Evolutionary conservation across 2,797 vertebrate genomes (phyloP), one percentile per base, ranked within the genome.

Genomic region (Argya squamiceps): DNA sequence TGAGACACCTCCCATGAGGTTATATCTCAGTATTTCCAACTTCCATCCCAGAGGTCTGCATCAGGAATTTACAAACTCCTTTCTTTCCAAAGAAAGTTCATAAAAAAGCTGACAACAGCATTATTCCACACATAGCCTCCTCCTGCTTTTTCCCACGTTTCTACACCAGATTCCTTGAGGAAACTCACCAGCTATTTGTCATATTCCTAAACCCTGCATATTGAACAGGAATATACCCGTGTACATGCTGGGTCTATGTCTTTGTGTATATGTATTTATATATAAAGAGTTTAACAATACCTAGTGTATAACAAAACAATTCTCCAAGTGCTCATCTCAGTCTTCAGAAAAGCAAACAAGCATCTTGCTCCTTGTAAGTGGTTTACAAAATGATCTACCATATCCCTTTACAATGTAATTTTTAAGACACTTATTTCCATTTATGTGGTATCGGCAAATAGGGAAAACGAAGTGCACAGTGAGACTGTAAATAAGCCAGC

Each of bases 201-300:
- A 50, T 39, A 55, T 43, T 52, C 32, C 44, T 50, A 63, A 76
- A 16, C 6, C 15, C 36, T 43, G 22, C 26, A 22, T 18, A 49
- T 41, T 65, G 30, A 69, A 32, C 47, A 47, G 34, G 26, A 93
- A 52, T 27, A 83, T 11, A 3, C 15, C 39, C 50, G 10, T 10
- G 4, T 8, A 39, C 60, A 41, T 15, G 47, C 6, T 2, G n/a
- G 32, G 79, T 50, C 1, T 0, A 9, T 69, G 11, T 15, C 15
- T 69, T 11, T 36, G 4, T 14, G 11, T 26, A 11, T 30, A n/a
- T 4, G 9, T 17, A 39, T 55, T 43, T 50, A 10, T 32, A 44
- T 6, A 32, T 4, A 20, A 37, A 32, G 55, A 39, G 17, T 52
- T 75, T 64, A 79, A 64, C 3, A 44, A 29, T 37, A 53, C 5